Base-by-base conservation (phyloP, 64 coral and sea anemone genomes). In the Catalaphyllia jardinei region DNA sequence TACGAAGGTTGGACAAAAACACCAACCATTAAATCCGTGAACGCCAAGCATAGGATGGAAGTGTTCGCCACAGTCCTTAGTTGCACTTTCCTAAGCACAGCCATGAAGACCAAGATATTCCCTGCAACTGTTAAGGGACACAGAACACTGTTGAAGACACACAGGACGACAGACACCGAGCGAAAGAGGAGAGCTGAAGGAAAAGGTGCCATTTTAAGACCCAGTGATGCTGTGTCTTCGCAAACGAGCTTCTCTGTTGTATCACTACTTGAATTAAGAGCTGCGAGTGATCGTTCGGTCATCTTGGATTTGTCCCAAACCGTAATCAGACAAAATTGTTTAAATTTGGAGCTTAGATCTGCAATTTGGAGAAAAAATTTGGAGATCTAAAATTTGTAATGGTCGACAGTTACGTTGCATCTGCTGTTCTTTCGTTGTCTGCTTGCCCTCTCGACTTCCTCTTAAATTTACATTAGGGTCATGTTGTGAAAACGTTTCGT, bases 11-110 rank as follows among this genome's bases (percentile, higher is more conserved):
- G 88, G 18, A 80, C 88, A 20, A 89, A 76, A 17, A 67, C 19
- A 1, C 87, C 87, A 14, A 89, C 87, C 29, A 79, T 57, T 33
- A 89, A 62, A 50, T 89, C 87, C 10, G 87, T 79, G 8, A 67
- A 78, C 29, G 87, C 87, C 8, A 79, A 27, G 13, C 87, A 89
- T 20, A 89, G 60, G 29, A 89, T 89, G 11, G 87, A 89, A 12
- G 87, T 79, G 22, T 89, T 89, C 9, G 75, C 35, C 4, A 67
- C 74, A 62, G 15, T 77, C 60, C 75, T 29, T 1, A 89, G 76
- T 28, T 28, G 18, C 10, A 75, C 17, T 64, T 89, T 89, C 35
- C 87, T 60, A 2, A 89, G 76, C 17, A 89, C 76, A 62, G 87
- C 74, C 1, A 51, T 39, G 59, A 89, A 89, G 57, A 89, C 87